Evolutionary conservation across 2,888 invertebrate genomes (phyloP), one percentile per base, ranked within the genome.

Genomic region (Strigamia maritima): DNA sequence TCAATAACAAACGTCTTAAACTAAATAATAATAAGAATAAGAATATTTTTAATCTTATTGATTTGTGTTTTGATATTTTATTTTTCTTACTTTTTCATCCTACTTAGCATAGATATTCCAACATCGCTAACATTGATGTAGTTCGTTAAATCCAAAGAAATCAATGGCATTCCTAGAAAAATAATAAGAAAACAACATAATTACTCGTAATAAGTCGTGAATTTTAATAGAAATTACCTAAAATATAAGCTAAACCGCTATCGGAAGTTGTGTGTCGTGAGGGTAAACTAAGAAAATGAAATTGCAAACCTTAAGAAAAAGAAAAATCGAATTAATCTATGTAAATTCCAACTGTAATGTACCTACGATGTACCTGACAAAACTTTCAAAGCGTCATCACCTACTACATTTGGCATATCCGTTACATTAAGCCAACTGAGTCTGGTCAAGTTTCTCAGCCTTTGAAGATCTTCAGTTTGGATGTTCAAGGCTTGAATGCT

Each of bases 101-200:
- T 14, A 35, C 31, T 38, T 14, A 75, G 24, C 75, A 35, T 31
- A 6, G 38, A 35, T 24, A 75, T 75, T 12, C 75, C 75, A 26
- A 19, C n/a, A 10, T 75, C 75, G 10, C 75, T 38, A 0, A 75
- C 28, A 28, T 38, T 75, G 6, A 75, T 14, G 14, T 75, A 75
- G 19, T 75, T 75, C 14, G 75, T 75, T 31, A 75, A 14, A 38
- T 75, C 75, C n/a, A 75, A 10, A 26, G 31, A 35, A 75, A 75
- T 7, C 28, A 75, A 75, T 28, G 75, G 75, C 38, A 75, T 35
- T 1, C 75, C 75, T 75, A 19, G 12, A 28, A 75, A 60, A 24
- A 49, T 12, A 49, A 49, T 14, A n/a, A n/a, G n/a, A 49, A 49
- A 49, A 49, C 4, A 12, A 19, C 16, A 10, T 49, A 6, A 35